Evolutionary conservation across 2,113 vertebrate genomes (phyloP), one percentile per base, ranked within the genome.

Genomic region (Sitta europaea): DNA sequence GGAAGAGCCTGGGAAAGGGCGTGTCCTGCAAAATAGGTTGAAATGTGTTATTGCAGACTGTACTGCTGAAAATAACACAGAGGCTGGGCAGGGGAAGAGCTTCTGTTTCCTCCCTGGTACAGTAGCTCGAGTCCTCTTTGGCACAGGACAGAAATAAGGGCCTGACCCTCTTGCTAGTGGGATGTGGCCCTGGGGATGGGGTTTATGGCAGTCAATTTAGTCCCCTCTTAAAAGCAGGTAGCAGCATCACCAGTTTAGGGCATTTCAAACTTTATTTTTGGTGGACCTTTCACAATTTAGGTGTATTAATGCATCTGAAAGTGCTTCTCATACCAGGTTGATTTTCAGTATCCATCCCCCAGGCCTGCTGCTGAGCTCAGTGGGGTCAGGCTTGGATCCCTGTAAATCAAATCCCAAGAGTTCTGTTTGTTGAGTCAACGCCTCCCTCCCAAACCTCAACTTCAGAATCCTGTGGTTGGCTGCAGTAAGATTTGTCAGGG

Each of bases 1-100:
- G 86, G 67, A 72, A 68, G 71, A 90, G 72, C 90, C 90, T 97
- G 95, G 61, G 80, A 94, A 96, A 78, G 82, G 94, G 94, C 81
- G 94, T 84, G 91, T 54, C 55, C 38, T 66, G n/a, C 33, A 47
- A 58, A 93, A 71, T 2, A 36, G 59, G 75, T 70, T 90, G 79
- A 71, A 86, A 88, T 67, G 19, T 80, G 67, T 76, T 92, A 25
- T 4, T 95, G 86, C 82, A 62, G 88, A 36, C 47, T 66, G 4
- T 50, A 14, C 11, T 45, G 71, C 42, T 73, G 71, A 55, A 80
- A 95, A 83, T 94, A 95, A n/a, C 76, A 1, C 0, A 0, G 71
- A 58, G 67, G 33, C 1, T 70, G 88, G 84, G 71, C 35, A 66
- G 16, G 57, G 55, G 35, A 48, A 91, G 58, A 93, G 61, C 40